Evolutionary conservation across 92 coral and sea anemone species (phyloP), one percentile per base, ranked within the genome.

Genomic region (Epizoanthus rinbou): DNA sequence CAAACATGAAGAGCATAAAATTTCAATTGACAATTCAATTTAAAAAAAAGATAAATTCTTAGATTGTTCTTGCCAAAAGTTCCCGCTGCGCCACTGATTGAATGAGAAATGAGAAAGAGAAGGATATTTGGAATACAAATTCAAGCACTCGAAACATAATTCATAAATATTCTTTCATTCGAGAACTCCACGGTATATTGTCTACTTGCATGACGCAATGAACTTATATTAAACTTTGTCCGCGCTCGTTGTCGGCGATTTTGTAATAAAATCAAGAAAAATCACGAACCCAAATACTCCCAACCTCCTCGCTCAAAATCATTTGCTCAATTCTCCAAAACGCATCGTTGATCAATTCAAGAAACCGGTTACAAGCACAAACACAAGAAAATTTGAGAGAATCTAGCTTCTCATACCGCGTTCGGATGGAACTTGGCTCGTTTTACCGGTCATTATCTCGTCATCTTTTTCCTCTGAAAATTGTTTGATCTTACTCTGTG

Each of bases 381-480:
- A 60, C 76, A 78, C 22, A 15, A 56, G 41, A 70, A 76, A 78
- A 86, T 94, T 97, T 76, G 95, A 92, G 99, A 97, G 99, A 97
- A 97, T 93, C 98, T 97, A 75, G 93, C 84, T 83, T 63, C 88
- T 94, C 99, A 97, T 97, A 97, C 99, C 99, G 64, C 80, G 76
- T 18, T 85, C 71, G 31, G 37, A 69, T 8, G 50, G 57, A 25
- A 66, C 15, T 69, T 86, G 83, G 67, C 67, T 85, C 75, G 85
- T 57, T 74, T 64, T 78, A 73, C 81, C 88, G 18, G 6, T 22
- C 9, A 14, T 37, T 5, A 21, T 41, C 28, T 60, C 57, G 1
- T 63, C 58, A 8, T 31, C 57, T 62, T 41, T 43, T 37, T 41
- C 72, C 13, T 59, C 28, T 41, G 52, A 22, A 78, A 78, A 28